phyloP scores from a whole-genome alignment of 2,888 invertebrate genomes.

The Beris morrisii region DNA sequence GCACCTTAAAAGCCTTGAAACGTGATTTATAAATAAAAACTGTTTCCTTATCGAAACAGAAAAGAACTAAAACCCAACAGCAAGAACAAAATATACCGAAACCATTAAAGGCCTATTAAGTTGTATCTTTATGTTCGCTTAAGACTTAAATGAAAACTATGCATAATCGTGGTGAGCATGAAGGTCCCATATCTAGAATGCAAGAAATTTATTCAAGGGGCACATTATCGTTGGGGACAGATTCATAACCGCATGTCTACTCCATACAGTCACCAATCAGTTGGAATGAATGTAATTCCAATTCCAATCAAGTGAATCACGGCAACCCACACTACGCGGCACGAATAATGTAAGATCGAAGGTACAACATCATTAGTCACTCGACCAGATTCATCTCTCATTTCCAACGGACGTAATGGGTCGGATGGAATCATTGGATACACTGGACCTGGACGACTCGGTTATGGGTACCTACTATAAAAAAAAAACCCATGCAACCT shows the following conservation, averaged over 20 bases:
- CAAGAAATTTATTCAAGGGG: conserved; percentile 10
- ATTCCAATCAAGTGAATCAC: conserved; percentile 25
- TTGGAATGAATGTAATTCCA: neutral
- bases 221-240: conserved; percentile 5
- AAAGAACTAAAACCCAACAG: neutral
- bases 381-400: conserved; percentile 17
- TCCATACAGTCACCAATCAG: neutral
- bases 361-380: conserved; percentile 26
- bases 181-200: conserved; percentile 4
- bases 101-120: conserved; percentile 19
- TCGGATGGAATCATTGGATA: too few relatives aligned
- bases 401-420: too few relatives aligned
- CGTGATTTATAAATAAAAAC: too few relatives aligned
- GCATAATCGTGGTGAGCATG: neutral
- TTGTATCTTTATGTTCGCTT: neutral
- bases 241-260: neutral
- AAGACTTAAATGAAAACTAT: neutral
- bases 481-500: too few relatives aligned
- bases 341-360: conserved; percentile 1
- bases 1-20: too few relatives aligned
- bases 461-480: too few relatives aligned
- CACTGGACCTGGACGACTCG: too few relatives aligned
- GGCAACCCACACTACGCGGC: conserved; percentile 15
- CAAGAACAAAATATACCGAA: conserved; percentile 1
- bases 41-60: neutral